phyloP scores from a whole-genome alignment of 1,140 invertebrate species.

The Zaprionus taronus region DNA sequence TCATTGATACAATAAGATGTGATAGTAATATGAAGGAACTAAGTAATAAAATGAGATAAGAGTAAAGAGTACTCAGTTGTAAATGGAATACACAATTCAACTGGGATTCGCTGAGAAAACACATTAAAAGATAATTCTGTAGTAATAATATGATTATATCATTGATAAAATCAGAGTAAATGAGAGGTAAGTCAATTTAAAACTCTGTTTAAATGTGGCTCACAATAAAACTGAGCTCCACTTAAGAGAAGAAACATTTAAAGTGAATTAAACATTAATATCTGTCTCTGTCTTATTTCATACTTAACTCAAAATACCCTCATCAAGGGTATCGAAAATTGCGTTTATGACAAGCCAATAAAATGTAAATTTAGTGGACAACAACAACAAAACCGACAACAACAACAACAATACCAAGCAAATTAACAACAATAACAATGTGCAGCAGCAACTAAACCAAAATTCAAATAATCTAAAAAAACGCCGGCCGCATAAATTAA shows the following conservation, averaged over 20 bases:
- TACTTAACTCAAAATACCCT: not conserved
- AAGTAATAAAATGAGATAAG: no score
- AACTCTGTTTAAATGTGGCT: no score
- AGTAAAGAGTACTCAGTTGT: not conserved
- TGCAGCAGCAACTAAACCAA: constrained; percentile 41
- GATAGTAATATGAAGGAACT: no score
- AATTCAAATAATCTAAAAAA: constrained; percentile 55
- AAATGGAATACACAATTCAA: not conserved
- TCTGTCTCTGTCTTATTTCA: not conserved
- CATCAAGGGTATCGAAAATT: not conserved
- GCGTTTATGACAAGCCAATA: constrained; percentile 63
- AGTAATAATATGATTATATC: no score
- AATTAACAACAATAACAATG: constrained; percentile 46
- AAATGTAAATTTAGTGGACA: constrained; percentile 71
- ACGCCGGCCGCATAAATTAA: constrained; percentile 69
- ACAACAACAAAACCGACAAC: constrained; percentile 29
- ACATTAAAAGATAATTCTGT: not conserved
- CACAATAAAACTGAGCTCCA: no score
- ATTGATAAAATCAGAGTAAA: no score
- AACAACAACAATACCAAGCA: constrained; percentile 42
- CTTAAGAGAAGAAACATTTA: not conserved
- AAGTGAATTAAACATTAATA: not conserved
- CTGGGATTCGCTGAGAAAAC: not conserved
- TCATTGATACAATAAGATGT: not conserved
- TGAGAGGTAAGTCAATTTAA: no score